Conservation (phyloP, 2,113 vertebrate genomes). For the Channa argus region DNA sequence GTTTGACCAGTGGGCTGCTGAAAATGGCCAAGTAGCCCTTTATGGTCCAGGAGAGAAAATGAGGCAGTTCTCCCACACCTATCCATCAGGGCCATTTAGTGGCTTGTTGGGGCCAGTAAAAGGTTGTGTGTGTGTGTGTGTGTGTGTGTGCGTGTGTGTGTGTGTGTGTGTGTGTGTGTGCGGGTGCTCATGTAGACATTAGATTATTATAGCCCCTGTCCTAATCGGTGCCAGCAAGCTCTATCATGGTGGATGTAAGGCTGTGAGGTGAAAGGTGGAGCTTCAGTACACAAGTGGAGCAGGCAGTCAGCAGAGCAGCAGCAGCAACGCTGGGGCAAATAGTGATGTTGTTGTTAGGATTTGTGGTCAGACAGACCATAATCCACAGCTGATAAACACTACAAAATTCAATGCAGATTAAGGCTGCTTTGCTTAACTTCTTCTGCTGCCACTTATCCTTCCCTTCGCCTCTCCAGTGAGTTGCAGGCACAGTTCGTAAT, state of each 20-base stretch:
- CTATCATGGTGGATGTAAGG: slow-evolving; percentile 32
- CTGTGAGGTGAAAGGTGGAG: slow-evolving; percentile 57
- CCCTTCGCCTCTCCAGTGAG: no score
- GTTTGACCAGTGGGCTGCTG: slow-evolving; percentile 78
- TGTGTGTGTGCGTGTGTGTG: slow-evolving; percentile 24
- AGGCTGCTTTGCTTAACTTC: no score
- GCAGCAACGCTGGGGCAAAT: background rate
- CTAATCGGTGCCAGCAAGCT: slow-evolving; percentile 46
- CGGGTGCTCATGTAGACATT: slow-evolving; percentile 61
- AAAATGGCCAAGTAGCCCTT: slow-evolving; percentile 66
- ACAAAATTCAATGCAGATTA: background rate
- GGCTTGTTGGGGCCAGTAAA: slow-evolving; percentile 79
- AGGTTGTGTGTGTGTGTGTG: slow-evolving; percentile 47
- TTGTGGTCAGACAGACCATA: slow-evolving; percentile 15
- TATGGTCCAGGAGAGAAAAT: slow-evolving; percentile 76
- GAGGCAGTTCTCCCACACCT: slow-evolving; percentile 67
- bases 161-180: slow-evolving; percentile 1
- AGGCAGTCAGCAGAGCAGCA: background rate
- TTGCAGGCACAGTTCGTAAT: no score
- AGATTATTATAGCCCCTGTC: slow-evolving; percentile 65
- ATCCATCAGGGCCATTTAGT: slow-evolving; percentile 78
- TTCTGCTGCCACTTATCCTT: no score
- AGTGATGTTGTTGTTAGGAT: slow-evolving; percentile 19
- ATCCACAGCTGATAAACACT: slow-evolving; percentile 24
- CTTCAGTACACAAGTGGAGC: slow-evolving; percentile 42